Evolutionary conservation across 2,888 invertebrate species (phyloP), one percentile per base, ranked within the genome.

Genomic region (Leptinotarsa juncta): DNA sequence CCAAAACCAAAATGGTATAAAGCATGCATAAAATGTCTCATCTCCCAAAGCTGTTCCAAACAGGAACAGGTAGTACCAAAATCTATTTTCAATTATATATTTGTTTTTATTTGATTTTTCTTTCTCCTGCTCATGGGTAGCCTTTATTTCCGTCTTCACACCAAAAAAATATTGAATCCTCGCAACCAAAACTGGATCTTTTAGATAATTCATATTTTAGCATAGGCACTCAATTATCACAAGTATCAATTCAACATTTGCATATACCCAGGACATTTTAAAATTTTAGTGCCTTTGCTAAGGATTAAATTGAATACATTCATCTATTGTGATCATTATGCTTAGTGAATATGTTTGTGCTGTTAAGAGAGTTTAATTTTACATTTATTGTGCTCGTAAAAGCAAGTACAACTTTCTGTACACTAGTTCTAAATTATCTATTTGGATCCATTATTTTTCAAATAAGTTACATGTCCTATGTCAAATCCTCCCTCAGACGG

Each of bases 1-100:
- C 97, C 97, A 97, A 85, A 96, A 95, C 94, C 96, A 96, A 87
- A 96, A 96, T 1, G 97, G 96, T 84, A 97, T 96, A 85, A 97
- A 96, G n/a, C 93, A 91, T 1, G 94, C 93, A 88, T 97, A 97
- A 87, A 97, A 97, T 77, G 94, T 90, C 89, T 97, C 97, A 88
- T 97, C 96, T 0, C 97, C 97, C 23, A 97, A 88, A 77, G 94
- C 94, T 0, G 97, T 96, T 20, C 96, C 97, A 84, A 97, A 90
- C 23, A 92, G 88, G 87, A 97, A 97, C 77, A 97, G 84, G 86
- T 94, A 95, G 88, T 95, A 95, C 94, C 96, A 95, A 84, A 95
- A 93, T 83, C 90, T 91, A 86, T 94, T 95, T 66, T 90, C 91
- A 73, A 95, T 90, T 66, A 89, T 88, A 82, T 89, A 92, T 69